A percentile compares a stretch with the other conserved stretches of the same genome.
Evolutionary conservation across 2,113 vertebrate species (phyloP).

Genomic region (Acanthisitta chloris): DNA sequence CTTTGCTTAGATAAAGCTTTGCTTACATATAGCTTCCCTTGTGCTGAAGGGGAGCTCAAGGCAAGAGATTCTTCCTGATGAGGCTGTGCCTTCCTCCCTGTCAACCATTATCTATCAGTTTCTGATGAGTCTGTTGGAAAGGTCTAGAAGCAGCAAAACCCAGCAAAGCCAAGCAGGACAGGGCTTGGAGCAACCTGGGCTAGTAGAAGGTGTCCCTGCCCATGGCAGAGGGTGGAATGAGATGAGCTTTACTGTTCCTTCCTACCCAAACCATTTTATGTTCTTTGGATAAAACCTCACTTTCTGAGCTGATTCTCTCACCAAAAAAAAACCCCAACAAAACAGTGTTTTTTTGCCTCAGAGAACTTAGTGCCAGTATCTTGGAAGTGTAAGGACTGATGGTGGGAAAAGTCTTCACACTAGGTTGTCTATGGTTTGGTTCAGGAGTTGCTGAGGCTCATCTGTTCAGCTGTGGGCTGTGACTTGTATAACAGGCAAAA

Average conservation of each 20-base stretch:
- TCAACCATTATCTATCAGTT: background rate
- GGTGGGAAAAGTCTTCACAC: rapidly evolving
- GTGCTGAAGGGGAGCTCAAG: background rate
- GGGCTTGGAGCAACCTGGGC: background rate
- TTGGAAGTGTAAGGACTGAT: background rate
- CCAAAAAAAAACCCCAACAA: background rate
- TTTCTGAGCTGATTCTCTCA: background rate
- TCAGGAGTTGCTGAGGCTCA: background rate
- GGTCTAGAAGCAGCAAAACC: background rate
- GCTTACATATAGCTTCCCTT: background rate
- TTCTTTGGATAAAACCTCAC: background rate
- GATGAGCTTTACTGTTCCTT: background rate
- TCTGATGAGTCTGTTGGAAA: background rate
- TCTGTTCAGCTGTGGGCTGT: background rate
- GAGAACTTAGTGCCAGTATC: background rate
- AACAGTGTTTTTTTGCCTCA: background rate
- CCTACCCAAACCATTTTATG: background rate
- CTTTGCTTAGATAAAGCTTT: constrained; percentile 16
- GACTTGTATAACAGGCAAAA: background rate
- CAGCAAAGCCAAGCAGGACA: background rate
- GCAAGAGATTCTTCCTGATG: background rate
- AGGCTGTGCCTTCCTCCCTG: background rate
- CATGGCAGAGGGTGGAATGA: background rate
- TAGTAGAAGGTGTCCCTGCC: background rate
- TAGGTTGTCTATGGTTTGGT: background rate